phyloP scores from a whole-genome alignment of 2,888 invertebrate species.

The Drosophila nr. medialis region DNA sequence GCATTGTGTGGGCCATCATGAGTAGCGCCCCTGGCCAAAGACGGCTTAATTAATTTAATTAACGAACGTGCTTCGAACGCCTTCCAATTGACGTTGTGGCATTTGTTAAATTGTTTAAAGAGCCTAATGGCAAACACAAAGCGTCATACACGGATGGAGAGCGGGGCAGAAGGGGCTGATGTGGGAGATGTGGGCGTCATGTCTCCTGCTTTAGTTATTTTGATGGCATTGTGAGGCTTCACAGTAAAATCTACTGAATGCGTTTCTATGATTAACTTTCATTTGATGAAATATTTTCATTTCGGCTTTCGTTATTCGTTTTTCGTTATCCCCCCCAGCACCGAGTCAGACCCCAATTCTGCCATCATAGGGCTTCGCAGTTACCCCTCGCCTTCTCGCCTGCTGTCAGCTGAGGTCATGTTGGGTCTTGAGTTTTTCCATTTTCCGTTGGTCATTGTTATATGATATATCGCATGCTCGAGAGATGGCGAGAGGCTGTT shows the following conservation, averaged over 20 bases:
- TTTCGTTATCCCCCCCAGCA: conserved; percentile 11
- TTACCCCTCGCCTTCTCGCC: conserved; percentile 20
- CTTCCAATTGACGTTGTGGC: conserved; percentile 61
- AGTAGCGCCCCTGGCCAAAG: conserved; percentile 32
- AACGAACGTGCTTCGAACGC: conserved; percentile 60
- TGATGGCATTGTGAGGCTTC: conserved; percentile 63
- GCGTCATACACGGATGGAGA: background rate
- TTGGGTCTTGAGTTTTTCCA: conserved; percentile 20
- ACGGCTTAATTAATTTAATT: conserved; percentile 67
- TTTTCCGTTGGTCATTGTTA: conserved; percentile 22
- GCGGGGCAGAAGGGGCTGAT: background rate
- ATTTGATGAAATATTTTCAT: conserved; percentile 73
- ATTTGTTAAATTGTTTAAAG: conserved; percentile 71
- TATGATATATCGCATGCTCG: conserved; percentile 10
- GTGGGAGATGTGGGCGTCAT: conserved; percentile 44
- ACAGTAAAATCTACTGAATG: conserved; percentile 65
- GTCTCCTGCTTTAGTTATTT: conserved; percentile 58
- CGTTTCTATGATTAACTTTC: conserved; percentile 69
- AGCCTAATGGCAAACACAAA: conserved; percentile 14
- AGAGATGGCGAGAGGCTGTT: background rate
- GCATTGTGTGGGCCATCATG: conserved; percentile 15
- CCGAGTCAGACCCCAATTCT: background rate
- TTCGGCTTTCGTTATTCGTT: conserved; percentile 54
- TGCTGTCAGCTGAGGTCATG: conserved; percentile 55
- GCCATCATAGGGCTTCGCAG: conserved; percentile 43